Percentiles rank a stretch among this genome's conserved stretches.
Evolutionary conservation across 2,797 vertebrate species (phyloP).

Genomic region (Acanthurus lineatus): DNA sequence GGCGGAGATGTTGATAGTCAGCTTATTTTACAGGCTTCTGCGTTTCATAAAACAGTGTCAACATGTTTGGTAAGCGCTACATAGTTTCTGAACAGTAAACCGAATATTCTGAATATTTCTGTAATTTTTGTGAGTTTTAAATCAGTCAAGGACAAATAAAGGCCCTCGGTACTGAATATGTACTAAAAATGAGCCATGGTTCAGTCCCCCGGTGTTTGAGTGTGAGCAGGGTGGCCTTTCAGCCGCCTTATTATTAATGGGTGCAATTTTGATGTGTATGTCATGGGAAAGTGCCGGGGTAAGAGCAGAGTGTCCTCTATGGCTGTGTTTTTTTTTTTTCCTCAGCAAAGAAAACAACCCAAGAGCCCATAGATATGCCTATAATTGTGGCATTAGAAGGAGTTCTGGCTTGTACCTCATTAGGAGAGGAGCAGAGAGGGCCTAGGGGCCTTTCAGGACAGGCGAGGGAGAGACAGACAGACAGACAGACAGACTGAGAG

Average conservation of each 20-base stretch:
- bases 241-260: slow-evolving; percentile 67
- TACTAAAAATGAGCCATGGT: slow-evolving; percentile 14
- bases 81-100: not conserved
- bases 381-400: slow-evolving; percentile 73
- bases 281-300: slow-evolving; percentile 44
- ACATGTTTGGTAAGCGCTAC: not conserved
- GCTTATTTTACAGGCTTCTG: not conserved
- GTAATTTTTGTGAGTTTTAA: not conserved
- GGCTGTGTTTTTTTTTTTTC: slow-evolving; percentile 44
- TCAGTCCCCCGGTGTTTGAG: slow-evolving; percentile 12
- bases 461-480: slow-evolving; percentile 14
- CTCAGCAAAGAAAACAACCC: slow-evolving; percentile 72
- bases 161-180: slow-evolving; percentile 11
- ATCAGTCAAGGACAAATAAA: not conserved
- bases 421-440: slow-evolving; percentile 61
- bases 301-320: slow-evolving; percentile 68
- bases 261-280: slow-evolving; percentile 66
- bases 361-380: slow-evolving; percentile 50
- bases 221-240: slow-evolving; percentile 37
- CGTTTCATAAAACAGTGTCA: not conserved
- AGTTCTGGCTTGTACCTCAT: slow-evolving; percentile 70
- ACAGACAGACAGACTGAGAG: not conserved
- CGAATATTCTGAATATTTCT: not conserved
- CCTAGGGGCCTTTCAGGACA: slow-evolving; percentile 44
- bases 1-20: not conserved